Base-by-base conservation (phyloP, 2,888 invertebrate species). In the Dicycla oo region DNA sequence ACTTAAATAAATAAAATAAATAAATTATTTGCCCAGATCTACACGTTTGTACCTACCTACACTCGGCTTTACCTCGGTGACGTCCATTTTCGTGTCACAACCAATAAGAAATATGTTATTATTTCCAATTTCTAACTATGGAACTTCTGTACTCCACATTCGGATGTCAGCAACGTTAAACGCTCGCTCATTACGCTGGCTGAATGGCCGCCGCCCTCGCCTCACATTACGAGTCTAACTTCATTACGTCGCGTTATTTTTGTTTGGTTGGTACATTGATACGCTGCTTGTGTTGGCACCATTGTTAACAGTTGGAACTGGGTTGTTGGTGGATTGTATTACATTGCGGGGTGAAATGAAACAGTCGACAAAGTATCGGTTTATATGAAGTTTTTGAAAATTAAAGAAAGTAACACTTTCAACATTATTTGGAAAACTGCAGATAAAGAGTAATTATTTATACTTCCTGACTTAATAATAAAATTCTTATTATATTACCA, bases 171-270 rank as follows among this genome's bases (percentile, higher is more conserved):
- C 53, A 30, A 47, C 11, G 68, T 62, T 71, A 79, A 81, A 79
- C 62, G 82, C 47, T 75, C 58, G 64, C 82, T 83, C 82, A 76
- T 83, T 84, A 83, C 70, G 77, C 40, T 53, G 79, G 69, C 54
- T 76, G 82, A 82, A 81, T 76, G 69, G 75, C 45, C 58, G 26
- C 43, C 69, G 61, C 64, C 82, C 75, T 72, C 30, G 75, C 82
- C 64, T 82, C 61, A 64, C 74, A 75, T 82, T 75, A 84, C 73
- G 45, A 53, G 68, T 60, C 68, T 82, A 81, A 78, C 84, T 83
- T 83, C 74, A 78, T 82, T 78, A 83, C 68, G 53, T 51, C 58
- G 23, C 54, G 53, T 78, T 77, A 66, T 82, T 81, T 82, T 80
- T 81, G 78, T 73, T 63, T 40, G 69, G 61, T 69, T 45, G 58